Evolutionary conservation across 2,797 vertebrate species (phyloP).

Genomic region (Myotis planiceps): DNA sequence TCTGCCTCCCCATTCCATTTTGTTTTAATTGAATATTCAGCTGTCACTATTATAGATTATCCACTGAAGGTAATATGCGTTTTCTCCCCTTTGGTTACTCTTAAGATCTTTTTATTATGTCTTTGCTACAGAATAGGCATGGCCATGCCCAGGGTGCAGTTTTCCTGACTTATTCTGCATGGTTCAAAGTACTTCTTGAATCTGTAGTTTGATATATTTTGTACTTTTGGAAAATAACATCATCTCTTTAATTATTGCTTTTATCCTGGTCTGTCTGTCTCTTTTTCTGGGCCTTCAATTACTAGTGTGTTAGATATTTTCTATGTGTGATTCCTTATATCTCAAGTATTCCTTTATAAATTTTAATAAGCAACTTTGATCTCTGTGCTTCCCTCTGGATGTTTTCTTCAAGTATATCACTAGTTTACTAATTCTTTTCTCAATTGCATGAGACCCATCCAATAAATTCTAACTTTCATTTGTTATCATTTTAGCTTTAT

Average conservation of each 20-base stretch:
- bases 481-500: slow-evolving; percentile 11
- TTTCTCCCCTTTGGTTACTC: neutral
- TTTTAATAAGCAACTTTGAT: neutral
- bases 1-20: neutral
- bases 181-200: neutral
- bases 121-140: neutral
- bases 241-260: neutral
- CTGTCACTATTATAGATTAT: neutral
- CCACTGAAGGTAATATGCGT: neutral
- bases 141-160: neutral
- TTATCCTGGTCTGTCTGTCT: neutral
- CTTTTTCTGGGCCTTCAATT: neutral
- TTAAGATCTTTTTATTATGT: neutral
- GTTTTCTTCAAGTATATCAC: slow-evolving; percentile 7
- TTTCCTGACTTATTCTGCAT: neutral
- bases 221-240: neutral
- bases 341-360: neutral
- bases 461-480: slow-evolving; percentile 36
- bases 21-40: neutral
- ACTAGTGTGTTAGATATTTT: neutral
- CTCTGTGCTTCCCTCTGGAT: neutral
- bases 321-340: neutral
- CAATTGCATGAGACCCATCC: neutral
- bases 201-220: neutral
- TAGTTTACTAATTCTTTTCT: neutral